These are phyloP conservation scores for Penaeus monodon DNA, from an alignment of 2,888 invertebrate species.

Conservation along the genomic window DNA sequence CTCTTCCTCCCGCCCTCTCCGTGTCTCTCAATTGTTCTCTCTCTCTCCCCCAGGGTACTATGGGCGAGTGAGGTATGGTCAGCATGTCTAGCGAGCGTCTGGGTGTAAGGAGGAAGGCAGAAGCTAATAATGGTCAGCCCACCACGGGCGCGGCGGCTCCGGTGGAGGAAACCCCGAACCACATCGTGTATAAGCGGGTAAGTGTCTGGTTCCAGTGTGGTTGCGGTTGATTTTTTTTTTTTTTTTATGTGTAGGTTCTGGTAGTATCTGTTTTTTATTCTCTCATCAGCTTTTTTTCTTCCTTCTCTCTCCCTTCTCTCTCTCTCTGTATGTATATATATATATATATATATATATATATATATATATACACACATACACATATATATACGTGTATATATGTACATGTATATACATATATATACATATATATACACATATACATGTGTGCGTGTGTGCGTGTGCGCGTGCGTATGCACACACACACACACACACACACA, in stretches of 20 bases:
- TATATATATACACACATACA: neutral
- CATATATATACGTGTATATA: neutral
- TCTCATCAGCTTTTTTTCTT: too few relatives aligned
- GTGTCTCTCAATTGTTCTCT: neutral
- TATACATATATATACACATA: neutral
- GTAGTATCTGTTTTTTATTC: neutral
- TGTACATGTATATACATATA: neutral
- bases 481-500: too few relatives aligned
- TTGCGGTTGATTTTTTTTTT: neutral
- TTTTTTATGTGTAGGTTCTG: neutral
- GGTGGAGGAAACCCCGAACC: slow-evolving; percentile 81
- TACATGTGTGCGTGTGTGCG: neutral
- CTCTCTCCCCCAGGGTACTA: slow-evolving; percentile 43
- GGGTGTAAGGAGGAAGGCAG: slow-evolving; percentile 64
- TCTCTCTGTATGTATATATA: neutral
- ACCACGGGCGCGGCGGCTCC: slow-evolving; percentile 65
- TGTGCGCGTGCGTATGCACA: too few relatives aligned
- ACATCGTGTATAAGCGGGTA: slow-evolving; percentile 79
- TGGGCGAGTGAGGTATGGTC: slow-evolving; percentile 64
- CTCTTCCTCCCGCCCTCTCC: neutral
- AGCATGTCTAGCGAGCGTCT: slow-evolving; percentile 65
- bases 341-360: neutral
- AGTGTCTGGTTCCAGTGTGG: slow-evolving; percentile 2
- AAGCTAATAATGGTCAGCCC: slow-evolving; percentile 61
- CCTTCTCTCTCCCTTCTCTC: too few relatives aligned